Evolutionary conservation across 2,113 vertebrate species (phyloP).

Genomic region (Scophthalmus maximus): DNA sequence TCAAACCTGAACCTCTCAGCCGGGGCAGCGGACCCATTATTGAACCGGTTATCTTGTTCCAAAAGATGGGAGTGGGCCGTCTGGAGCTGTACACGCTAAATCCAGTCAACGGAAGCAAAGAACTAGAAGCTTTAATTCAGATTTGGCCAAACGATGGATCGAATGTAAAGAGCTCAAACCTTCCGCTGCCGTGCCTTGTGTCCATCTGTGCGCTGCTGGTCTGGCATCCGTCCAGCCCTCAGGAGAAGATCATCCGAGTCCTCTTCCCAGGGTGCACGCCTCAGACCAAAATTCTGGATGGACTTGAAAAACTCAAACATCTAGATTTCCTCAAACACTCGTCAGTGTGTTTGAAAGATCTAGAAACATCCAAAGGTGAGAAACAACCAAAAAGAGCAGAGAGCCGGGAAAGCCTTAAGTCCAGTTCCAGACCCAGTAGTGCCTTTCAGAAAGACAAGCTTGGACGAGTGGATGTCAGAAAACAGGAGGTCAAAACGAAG

Average conservation of each 20-base stretch:
- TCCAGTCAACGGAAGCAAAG: constrained; percentile 83
- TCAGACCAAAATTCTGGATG: constrained; percentile 89
- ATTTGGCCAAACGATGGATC: constrained; percentile 75
- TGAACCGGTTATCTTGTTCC: constrained; percentile 89
- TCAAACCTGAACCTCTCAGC: constrained; percentile 82
- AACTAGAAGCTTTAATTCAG: constrained; percentile 84
- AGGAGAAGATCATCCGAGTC: constrained; percentile 90
- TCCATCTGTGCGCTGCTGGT: constrained; percentile 91
- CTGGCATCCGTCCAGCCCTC: constrained; percentile 89
- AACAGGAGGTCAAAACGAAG: constrained; percentile 80
- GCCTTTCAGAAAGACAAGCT: constrained; percentile 74
- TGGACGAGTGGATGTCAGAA: constrained; percentile 72
- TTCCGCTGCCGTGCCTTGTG: constrained; percentile 82
- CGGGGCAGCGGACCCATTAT: constrained; percentile 69
- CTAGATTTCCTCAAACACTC: constrained; percentile 89
- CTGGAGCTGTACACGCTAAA: constrained; percentile 93
- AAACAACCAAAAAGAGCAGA: constrained; percentile 85
- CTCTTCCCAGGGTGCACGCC: constrained; percentile 93
- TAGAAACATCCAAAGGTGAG: constrained; percentile 74
- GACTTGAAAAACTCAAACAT: constrained; percentile 90
- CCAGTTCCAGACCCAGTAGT: constrained; percentile 66
- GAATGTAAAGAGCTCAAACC: constrained; percentile 64
- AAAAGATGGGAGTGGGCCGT: constrained; percentile 96
- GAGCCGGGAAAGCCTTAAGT: constrained; percentile 90
- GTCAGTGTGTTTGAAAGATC: constrained; percentile 84